A percentile compares a stretch with the other conserved stretches of the same genome.
Conservation (phyloP, 2,888 invertebrate genomes). For the Drosophila mayaguana region DNA sequence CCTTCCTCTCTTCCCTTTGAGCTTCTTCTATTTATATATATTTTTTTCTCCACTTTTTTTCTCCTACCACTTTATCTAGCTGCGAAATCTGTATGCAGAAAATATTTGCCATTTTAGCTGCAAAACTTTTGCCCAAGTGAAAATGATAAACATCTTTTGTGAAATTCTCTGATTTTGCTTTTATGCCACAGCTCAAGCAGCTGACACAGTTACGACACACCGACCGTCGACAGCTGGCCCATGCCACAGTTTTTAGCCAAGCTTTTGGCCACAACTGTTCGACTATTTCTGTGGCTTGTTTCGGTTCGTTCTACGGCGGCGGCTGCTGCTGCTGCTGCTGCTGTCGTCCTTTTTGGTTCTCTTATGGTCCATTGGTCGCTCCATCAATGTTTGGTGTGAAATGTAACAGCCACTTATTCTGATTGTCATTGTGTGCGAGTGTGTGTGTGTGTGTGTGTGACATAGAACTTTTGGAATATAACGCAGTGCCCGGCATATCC, state of each 20-base stretch:
- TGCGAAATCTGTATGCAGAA: slow-evolving; percentile 79
- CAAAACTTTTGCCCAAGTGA: slow-evolving; percentile 75
- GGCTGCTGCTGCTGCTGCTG: neutral
- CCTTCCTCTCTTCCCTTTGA: slow-evolving; percentile 8
- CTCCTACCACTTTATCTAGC: slow-evolving; percentile 68
- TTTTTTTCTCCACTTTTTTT: neutral
- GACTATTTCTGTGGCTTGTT: slow-evolving; percentile 61
- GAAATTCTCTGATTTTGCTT: slow-evolving; percentile 73
- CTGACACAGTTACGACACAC: slow-evolving; percentile 49
- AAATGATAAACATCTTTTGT: slow-evolving; percentile 82
- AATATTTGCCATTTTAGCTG: slow-evolving; percentile 64
- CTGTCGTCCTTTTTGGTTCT: slow-evolving; percentile 23
- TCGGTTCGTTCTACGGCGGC: slow-evolving; percentile 13
- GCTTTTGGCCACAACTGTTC: slow-evolving; percentile 46
- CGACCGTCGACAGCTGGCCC: slow-evolving; percentile 19
- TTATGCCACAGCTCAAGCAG: slow-evolving; percentile 55
- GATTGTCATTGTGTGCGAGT: slow-evolving; percentile 62
- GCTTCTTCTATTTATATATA: slow-evolving; percentile 11
- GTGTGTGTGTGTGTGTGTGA: slow-evolving; percentile 27
- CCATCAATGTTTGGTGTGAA: slow-evolving; percentile 78
- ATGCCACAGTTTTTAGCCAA: neutral
- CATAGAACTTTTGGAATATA: slow-evolving; percentile 15
- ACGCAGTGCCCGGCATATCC: slow-evolving; percentile 56
- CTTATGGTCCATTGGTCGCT: slow-evolving; percentile 52
- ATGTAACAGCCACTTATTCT: slow-evolving; percentile 81